Base-by-base conservation (phyloP, 2,888 invertebrate genomes). In the Drosophila diplacantha region DNA sequence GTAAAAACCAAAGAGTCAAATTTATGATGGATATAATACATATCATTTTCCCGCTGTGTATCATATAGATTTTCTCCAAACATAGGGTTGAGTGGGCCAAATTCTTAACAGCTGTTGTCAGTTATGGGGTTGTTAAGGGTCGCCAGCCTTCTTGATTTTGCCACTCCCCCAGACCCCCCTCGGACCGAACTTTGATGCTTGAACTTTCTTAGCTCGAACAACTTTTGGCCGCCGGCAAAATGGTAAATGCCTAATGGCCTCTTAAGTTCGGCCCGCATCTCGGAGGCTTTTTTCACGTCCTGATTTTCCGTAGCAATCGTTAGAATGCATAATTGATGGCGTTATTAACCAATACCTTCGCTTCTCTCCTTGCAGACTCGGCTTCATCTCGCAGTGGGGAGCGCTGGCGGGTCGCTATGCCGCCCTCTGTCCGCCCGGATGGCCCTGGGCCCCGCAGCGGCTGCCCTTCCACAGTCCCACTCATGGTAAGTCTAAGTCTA, bases 301-400 rank as follows among this genome's bases (percentile, higher is more conserved):
- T 52, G 51, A 57, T 46, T 69, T 69, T 54, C 26, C 47, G 46
- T 14, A 9, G 54, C 63, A 71, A 74, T 72, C 63, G 70, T 61
- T 43, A 38, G 50, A 22, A 38, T 76, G 55, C 55, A 71, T 70
- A 72, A 70, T 69, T 81, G 58, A 73, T 72, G 58, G 51, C 54
- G 64, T 57, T 65, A 69, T 54, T 71, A 70, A 81, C 57, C 65
- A 41, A 55, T 47, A 50, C 50, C 31, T 26, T 26, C 6, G 38
- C 53, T 71, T 61, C 65, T 22, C 18, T 81, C 83, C 67, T 91
- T 91, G 0, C 91, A 95, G 95, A 88, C 89, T 95, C 89, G 95
- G 95, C 41, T 90, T 95, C 74, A 95, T 95, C 88, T 93, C 94
- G 11, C 94, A 94, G 85, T 93, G 95, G 91, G 94, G 94, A 58